Conservation (phyloP, 2,113 vertebrate species). For the Labeo rohita region DNA sequence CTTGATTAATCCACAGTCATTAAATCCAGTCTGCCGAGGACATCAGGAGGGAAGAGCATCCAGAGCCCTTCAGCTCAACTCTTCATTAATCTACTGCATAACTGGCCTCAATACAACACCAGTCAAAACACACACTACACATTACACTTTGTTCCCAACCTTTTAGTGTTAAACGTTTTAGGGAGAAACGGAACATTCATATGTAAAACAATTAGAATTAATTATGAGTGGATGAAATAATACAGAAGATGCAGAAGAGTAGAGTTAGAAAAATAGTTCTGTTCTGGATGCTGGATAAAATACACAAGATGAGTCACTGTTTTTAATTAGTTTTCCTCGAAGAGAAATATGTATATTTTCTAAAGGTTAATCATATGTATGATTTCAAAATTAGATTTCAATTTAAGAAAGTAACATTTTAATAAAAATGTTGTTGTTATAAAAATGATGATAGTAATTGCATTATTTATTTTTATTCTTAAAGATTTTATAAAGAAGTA, state of each 20-base stretch:
- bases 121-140: background rate
- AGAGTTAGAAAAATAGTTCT: background rate
- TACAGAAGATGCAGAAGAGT: background rate
- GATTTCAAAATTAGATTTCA: too few relatives aligned
- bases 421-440: too few relatives aligned
- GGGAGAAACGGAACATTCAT: background rate
- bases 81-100: background rate
- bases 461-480: too few relatives aligned
- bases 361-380: background rate
- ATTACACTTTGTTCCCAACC: background rate
- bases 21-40: conserved; percentile 51
- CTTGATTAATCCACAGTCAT: conserved; percentile 70
- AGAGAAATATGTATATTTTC: background rate
- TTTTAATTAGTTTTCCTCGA: background rate
- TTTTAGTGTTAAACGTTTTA: background rate
- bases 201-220: background rate
- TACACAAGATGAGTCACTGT: background rate
- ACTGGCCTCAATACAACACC: conserved; percentile 1
- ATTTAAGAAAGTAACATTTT: too few relatives aligned
- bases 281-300: background rate
- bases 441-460: too few relatives aligned
- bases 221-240: background rate
- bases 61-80: conserved; percentile 58
- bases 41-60: conserved; percentile 1
- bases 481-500: too few relatives aligned